Evolutionary conservation across 1,140 invertebrate species (phyloP).

Genomic region (Eulimnadia texana): DNA sequence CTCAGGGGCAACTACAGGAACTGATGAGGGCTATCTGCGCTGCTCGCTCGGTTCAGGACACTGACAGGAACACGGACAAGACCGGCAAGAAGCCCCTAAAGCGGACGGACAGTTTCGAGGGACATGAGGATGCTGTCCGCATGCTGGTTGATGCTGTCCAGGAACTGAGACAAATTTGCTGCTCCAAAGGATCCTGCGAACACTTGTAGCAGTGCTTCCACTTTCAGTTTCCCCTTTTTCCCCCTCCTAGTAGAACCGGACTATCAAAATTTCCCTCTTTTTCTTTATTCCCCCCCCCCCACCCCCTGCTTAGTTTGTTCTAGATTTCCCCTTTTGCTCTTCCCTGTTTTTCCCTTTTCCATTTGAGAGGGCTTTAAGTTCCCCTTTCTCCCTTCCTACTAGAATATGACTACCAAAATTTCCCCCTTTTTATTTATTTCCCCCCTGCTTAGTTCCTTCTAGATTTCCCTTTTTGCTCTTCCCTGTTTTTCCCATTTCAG

Average conservation of each 20-base stretch:
- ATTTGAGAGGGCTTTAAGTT: not conserved
- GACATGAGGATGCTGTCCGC: conserved; percentile 53
- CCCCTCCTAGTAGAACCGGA: too few species aligned
- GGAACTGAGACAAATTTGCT: conserved; percentile 35
- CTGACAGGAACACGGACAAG: conserved; percentile 19
- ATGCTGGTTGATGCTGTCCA: conserved; percentile 53
- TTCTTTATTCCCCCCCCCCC: not conserved
- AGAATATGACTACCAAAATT: not conserved
- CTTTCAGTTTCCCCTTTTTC: too few species aligned
- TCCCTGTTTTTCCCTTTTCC: not conserved
- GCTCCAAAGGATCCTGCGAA: not conserved
- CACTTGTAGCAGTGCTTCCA: not conserved
- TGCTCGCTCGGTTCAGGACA: conserved; percentile 1
- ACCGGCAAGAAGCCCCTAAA: conserved; percentile 24
- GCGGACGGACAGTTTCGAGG: conserved; percentile 50
- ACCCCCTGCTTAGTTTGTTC: not conserved
- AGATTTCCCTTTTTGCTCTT: too few species aligned
- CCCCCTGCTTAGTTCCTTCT: too few species aligned
- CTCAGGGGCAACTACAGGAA: conserved; percentile 5
- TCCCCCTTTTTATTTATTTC: too few species aligned
- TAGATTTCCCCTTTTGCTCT: not conserved
- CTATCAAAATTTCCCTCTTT: too few species aligned
- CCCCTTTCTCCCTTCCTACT: too few species aligned
- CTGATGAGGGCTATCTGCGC: conserved; percentile 9
- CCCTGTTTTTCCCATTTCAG: too few species aligned